Percentiles rank a stretch among this genome's conserved stretches.
These are phyloP conservation scores for Scaptomyza reducta DNA, from an alignment of 2,888 invertebrate species.

Conservation along the genomic window DNA sequence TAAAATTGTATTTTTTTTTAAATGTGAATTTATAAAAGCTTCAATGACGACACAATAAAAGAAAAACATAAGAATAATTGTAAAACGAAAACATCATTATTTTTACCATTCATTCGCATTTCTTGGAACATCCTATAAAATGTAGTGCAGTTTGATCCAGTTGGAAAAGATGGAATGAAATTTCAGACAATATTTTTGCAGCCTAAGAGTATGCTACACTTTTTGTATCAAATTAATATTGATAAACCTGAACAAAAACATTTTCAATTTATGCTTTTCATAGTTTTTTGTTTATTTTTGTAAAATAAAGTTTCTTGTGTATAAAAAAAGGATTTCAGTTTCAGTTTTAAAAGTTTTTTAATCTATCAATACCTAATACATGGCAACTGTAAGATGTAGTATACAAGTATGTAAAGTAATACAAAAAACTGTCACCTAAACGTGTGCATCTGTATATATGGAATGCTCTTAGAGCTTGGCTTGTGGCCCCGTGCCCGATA, in stretches of 20 bases:
- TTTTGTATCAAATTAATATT: not conserved
- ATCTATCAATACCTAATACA: conserved; percentile 11
- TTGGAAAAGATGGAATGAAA: no score
- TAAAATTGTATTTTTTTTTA: conserved; percentile 74
- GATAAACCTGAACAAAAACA: no score
- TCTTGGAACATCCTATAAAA: no score
- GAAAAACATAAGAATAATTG: conserved; percentile 58
- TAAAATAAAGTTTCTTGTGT: no score
- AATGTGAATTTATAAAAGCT: conserved; percentile 70
- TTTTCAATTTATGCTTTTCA: no score
- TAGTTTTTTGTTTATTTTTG: no score
- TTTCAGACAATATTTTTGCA: not conserved
- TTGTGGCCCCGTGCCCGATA: conserved; percentile 82
- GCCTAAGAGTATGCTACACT: not conserved
- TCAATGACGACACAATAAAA: conserved; percentile 72
- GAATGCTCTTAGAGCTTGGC: conserved; percentile 69
- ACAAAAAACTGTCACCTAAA: not conserved
- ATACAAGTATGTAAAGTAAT: conserved; percentile 9
- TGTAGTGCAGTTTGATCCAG: no score
- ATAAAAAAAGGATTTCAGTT: no score
- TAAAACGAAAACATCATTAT: conserved; percentile 35
- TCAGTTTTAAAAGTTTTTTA: not conserved
- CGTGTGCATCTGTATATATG: not conserved
- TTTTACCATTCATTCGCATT: not conserved
- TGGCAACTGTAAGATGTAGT: conserved; percentile 22